These are phyloP conservation scores for Agrypnia vestita DNA, from an alignment of 1,140 invertebrate genomes.

Conservation along the genomic window DNA sequence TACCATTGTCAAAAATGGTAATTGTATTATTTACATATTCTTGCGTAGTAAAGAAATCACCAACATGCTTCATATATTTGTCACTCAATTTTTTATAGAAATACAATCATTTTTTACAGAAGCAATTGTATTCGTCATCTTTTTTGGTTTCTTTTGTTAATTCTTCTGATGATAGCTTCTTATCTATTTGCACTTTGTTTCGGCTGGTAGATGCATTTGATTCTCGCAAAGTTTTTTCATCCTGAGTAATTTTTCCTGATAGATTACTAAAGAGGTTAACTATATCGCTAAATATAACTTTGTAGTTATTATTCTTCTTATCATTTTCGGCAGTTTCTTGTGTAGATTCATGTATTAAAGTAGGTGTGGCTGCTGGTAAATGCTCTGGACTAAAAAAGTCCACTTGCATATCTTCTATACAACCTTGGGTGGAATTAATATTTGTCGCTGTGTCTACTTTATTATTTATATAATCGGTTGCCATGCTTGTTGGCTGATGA, in stretches of 20 bases:
- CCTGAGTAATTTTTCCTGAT: constrained; percentile 28
- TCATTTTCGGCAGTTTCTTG: constrained; percentile 39
- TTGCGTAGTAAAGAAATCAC: no score
- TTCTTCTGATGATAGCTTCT: neutral
- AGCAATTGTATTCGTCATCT: neutral
- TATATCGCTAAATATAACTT: constrained; percentile 45
- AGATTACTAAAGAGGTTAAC: constrained; percentile 55
- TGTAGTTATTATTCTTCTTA: constrained; percentile 50
- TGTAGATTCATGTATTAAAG: neutral
- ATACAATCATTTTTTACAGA: no score
- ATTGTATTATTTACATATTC: no score
- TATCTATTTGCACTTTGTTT: neutral
- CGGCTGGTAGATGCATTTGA: neutral
- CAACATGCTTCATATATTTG: no score
- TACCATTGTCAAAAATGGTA: neutral
- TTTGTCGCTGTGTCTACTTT: neutral
- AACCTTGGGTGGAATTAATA: neutral
- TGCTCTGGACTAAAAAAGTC: neutral
- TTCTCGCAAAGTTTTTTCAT: constrained; percentile 23
- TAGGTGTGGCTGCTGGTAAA: neutral
- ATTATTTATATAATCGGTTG: neutral
- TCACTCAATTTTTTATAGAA: no score
- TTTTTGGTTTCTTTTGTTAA: constrained; percentile 8
- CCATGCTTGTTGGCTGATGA: constrained; percentile 12
- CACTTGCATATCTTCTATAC: constrained; percentile 20